Evolutionary conservation across 2,888 invertebrate species (phyloP), one percentile per base, ranked within the genome.

Genomic region (Erpobdella octoculata): DNA sequence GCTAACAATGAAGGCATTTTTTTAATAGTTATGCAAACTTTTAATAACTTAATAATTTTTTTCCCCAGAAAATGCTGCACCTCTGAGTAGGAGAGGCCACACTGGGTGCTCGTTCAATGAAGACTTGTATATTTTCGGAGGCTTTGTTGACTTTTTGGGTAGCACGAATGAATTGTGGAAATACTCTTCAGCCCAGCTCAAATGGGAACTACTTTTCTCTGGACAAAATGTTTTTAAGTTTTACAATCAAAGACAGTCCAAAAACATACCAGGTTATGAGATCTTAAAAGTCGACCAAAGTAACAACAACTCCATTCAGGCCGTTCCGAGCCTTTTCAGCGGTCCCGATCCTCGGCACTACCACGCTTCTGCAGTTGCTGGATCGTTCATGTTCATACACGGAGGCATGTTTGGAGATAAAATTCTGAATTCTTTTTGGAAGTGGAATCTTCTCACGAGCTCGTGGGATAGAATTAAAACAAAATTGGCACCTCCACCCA

Each of bases 81-180:
- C 91, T n/a, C 87, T 88, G 77, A 91, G 91, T 2, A 86, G 92
- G 46, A 86, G 92, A 72, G 91, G 91, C 0, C 93, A 93, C 84
- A 88, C 90, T 0, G 90, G 92, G 21, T 86, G 91, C 73, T 88
- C 91, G 62, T 89, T 90, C 79, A 87, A 88, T 74, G 89, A 89
- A 76, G 87, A 88, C 77, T 89, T 93, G 88, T 86, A 91, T 74
- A 86, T 93, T 75, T 92, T 91, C 82, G 93, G 92, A 5, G 93
- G 93, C 4, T 92, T 91, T 83, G 89, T 89, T 80, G 92, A 93
- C 81, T 84, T 92, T 74, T 86, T 89, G 71, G 92, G 92, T 8
- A 91, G 92, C 59, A 89, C 89, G 25, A 88, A 89, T 70, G 92
- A 93, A 81, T 84, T 92, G 5, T 93, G 93, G 93, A 89, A 89